Percentiles rank a stretch among this genome's conserved stretches.
phyloP scores from a whole-genome alignment of 2,888 invertebrate species.

The Leucoptera coffeella region DNA sequence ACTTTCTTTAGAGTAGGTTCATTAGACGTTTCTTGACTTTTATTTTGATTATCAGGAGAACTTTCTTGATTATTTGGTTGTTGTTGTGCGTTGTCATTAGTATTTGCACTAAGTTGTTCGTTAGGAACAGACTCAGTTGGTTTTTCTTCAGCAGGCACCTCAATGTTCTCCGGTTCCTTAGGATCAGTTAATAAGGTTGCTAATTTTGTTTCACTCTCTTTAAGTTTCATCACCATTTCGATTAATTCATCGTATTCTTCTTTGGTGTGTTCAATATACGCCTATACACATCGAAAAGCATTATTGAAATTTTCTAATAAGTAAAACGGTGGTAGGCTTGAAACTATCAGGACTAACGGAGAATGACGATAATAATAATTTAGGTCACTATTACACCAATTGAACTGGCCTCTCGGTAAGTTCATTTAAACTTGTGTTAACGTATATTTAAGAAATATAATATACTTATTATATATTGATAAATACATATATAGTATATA shows the following conservation, averaged over 20 bases:
- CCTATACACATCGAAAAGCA: constrained; percentile 39
- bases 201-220: constrained; percentile 64
- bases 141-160: constrained; percentile 22
- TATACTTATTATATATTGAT: too few relatives aligned
- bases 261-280: constrained; percentile 44
- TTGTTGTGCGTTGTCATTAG: background rate
- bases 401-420: too few relatives aligned
- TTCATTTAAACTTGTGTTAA: too few relatives aligned
- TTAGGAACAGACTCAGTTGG: background rate
- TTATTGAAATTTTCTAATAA: too few relatives aligned
- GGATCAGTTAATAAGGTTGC: constrained; percentile 40
- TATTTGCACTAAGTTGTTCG: background rate
- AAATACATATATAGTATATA: too few relatives aligned
- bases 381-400: too few relatives aligned
- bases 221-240: constrained; percentile 61
- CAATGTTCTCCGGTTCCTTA: constrained; percentile 24
- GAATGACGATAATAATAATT: constrained; percentile 22
- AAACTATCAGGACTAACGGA: too few relatives aligned
- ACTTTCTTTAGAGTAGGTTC: constrained; percentile 30
- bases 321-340: too few relatives aligned
- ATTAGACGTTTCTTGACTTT: constrained; percentile 14
- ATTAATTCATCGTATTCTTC: constrained; percentile 56
- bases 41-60: background rate
- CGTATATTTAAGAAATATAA: too few relatives aligned
- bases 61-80: too few relatives aligned